These are phyloP conservation scores for Cebidichthys violaceus DNA, from an alignment of 2,113 vertebrate species.

Conservation along the genomic window DNA sequence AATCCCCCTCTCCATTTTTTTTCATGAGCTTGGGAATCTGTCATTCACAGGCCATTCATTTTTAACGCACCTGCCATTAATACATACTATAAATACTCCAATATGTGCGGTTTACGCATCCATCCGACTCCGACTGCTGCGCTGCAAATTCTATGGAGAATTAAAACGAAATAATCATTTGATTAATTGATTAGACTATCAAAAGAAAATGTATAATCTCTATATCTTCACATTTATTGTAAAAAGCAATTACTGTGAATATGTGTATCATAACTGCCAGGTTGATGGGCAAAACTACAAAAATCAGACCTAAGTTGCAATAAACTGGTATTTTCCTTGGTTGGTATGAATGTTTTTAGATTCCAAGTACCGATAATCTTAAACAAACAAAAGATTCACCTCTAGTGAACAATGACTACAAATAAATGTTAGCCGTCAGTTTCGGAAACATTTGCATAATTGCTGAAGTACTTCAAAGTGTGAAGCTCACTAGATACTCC, in stretches of 20 bases:
- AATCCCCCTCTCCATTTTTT: conserved; percentile 56
- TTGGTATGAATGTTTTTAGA: not conserved
- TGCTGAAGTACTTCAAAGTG: not conserved
- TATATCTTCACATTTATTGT: not conserved
- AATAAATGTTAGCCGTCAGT: not conserved
- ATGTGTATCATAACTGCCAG: not conserved
- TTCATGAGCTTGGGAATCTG: conserved; percentile 47
- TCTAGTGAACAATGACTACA: not conserved
- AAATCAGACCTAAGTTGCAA: not conserved
- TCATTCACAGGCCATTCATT: conserved; percentile 61
- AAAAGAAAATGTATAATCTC: not conserved
- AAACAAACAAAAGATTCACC: not conserved
- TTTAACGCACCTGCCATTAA: conserved; percentile 56
- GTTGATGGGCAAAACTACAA: not conserved
- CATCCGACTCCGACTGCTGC: not conserved
- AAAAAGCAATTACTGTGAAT: not conserved
- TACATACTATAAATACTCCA: conserved; percentile 47
- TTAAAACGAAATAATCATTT: not conserved
- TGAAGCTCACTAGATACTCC: not conserved
- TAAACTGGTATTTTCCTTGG: not conserved
- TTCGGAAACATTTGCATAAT: not conserved
- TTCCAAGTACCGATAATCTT: not conserved
- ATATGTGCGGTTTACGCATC: conserved; percentile 10
- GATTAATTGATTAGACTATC: not conserved
- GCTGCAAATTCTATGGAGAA: not conserved